Evolutionary conservation across 2,113 vertebrate genomes (phyloP).

Genomic region (Delphinus delphis): DNA sequence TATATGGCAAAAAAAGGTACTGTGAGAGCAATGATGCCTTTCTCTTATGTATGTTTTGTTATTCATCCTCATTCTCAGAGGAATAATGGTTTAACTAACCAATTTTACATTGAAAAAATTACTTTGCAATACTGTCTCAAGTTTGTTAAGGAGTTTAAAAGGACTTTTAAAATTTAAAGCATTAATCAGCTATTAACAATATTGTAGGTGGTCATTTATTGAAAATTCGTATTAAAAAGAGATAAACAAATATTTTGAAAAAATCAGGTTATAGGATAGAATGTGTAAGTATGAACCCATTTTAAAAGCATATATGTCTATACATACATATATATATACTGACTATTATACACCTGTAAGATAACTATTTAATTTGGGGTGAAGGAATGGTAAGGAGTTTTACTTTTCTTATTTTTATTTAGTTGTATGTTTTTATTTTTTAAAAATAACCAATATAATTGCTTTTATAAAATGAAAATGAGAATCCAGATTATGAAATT

Average conservation of each 20-base stretch:
- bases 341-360: not conserved
- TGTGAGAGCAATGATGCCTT: conserved; percentile 54
- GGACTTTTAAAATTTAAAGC: not conserved
- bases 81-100: not conserved
- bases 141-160: conserved; percentile 20
- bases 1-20: conserved; percentile 85
- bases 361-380: not conserved
- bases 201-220: conserved; percentile 4
- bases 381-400: not conserved
- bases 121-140: not conserved
- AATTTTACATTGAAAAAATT: not conserved
- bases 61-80: not conserved
- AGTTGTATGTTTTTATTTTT: not conserved
- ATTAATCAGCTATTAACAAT: conserved; percentile 5
- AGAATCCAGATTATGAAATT: conserved; percentile 8
- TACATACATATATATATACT: not conserved
- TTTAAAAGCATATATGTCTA: not conserved
- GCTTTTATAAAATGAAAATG: conserved; percentile 29
- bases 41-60: not conserved
- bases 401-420: conserved; percentile 24
- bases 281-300: not conserved
- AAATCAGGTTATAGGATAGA: not conserved
- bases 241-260: not conserved
- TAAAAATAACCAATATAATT: not conserved
- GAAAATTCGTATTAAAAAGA: conserved; percentile 23